Percentiles rank a stretch among this genome's conserved stretches.
Conservation (phyloP, 2,888 invertebrate species). For the Aporophyla nigra region DNA sequence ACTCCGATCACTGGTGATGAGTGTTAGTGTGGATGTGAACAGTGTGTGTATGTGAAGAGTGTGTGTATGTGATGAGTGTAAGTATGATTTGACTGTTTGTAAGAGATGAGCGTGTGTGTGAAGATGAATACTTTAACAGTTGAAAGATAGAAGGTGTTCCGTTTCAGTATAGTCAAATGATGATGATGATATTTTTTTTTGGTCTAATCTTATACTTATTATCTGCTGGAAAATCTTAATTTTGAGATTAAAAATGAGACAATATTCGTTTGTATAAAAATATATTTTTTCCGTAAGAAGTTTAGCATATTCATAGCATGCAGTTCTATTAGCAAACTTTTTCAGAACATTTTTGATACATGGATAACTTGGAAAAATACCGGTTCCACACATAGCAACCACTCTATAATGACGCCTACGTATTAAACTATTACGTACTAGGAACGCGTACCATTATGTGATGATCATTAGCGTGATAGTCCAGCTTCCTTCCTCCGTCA, state of each 20-base stretch:
- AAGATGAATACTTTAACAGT: no score
- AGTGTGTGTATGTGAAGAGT: no score
- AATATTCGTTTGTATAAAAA: no score
- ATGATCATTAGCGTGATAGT: constrained; percentile 27
- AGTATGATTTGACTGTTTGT: no score
- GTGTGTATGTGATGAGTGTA: no score
- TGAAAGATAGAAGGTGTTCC: no score
- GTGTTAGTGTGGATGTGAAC: no score
- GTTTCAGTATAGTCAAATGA: no score
- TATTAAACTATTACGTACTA: background rate
- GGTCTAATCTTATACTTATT: background rate
- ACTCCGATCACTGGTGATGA: no score
- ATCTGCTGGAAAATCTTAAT: background rate
- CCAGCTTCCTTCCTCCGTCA: constrained; percentile 29
- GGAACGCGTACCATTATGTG: constrained; percentile 24
- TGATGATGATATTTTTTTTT: no score
- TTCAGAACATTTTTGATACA: background rate
- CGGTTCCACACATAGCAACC: background rate
- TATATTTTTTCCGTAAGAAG: background rate
- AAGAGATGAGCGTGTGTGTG: no score
- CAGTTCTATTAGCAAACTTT: background rate
- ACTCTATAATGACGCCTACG: background rate
- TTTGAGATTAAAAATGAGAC: background rate
- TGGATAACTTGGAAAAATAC: background rate
- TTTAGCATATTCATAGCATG: background rate